Conservation (phyloP, 2,113 vertebrate species). For the Callopanchax toddi region DNA sequence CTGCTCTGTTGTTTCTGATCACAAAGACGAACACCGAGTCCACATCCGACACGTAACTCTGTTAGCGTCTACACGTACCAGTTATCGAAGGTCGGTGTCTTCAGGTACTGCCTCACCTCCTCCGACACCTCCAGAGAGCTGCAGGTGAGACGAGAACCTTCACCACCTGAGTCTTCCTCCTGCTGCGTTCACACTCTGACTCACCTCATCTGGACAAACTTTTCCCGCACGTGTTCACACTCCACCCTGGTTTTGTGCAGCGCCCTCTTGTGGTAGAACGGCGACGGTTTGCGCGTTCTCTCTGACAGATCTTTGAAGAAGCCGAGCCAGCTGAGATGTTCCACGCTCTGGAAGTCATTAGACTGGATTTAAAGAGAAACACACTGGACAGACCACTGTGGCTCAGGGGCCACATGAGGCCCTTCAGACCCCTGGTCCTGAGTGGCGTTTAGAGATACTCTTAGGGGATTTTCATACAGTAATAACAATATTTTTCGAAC, state of each 20-base stretch:
- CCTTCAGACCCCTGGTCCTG: too few species aligned
- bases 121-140: constrained; percentile 82
- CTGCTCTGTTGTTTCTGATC: constrained; percentile 19
- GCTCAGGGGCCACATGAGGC: too few species aligned
- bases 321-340: constrained; percentile 84
- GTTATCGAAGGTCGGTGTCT: constrained; percentile 83
- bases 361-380: too few species aligned
- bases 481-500: too few species aligned
- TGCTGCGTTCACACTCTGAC: too few species aligned
- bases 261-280: constrained; percentile 81
- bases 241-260: constrained; percentile 78
- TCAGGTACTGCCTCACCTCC: constrained; percentile 81
- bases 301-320: constrained; percentile 81
- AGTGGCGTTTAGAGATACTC: too few species aligned
- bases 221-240: constrained; percentile 78
- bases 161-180: too few species aligned
- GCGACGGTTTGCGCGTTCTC: constrained; percentile 77
- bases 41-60: not conserved
- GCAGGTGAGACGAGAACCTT: not conserved
- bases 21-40: not conserved
- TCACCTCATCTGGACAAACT: constrained; percentile 82
- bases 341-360: constrained; percentile 72
- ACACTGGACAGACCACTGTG: too few species aligned
- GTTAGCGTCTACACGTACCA: constrained; percentile 65
- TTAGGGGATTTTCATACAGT: too few species aligned